Percentiles rank a stretch among this genome's conserved stretches.
Evolutionary conservation across 2,888 invertebrate species (phyloP).

Genomic region (Ditula angustiorana): DNA sequence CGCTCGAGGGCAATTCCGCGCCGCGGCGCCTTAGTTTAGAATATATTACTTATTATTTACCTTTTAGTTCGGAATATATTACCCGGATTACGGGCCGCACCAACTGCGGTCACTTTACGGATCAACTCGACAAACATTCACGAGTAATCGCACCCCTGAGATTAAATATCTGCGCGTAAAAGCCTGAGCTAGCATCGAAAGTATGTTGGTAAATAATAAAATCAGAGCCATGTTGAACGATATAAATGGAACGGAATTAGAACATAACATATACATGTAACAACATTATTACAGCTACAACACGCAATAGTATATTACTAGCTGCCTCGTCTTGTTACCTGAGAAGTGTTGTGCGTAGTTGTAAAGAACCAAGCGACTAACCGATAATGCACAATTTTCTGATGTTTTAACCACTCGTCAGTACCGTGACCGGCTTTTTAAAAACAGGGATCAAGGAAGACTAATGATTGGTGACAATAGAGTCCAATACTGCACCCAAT

Average conservation of each 20-base stretch:
- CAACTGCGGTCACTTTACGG: conserved; percentile 69
- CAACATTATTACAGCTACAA: too few species aligned
- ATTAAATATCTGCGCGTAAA: conserved; percentile 42
- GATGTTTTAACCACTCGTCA: too few species aligned
- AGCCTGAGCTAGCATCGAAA: not conserved
- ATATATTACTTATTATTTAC: conserved; percentile 72
- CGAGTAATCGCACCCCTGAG: conserved; percentile 62
- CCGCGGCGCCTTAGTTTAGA: conserved; percentile 76
- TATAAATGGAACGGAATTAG: not conserved
- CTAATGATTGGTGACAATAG: too few species aligned
- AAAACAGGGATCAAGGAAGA: too few species aligned
- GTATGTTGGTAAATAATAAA: not conserved
- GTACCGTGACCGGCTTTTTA: too few species aligned
- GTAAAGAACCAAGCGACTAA: too few species aligned
- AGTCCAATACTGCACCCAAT: too few species aligned
- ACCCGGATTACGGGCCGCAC: conserved; percentile 67
- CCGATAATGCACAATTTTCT: too few species aligned
- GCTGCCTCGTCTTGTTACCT: too few species aligned
- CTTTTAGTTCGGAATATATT: conserved; percentile 84
- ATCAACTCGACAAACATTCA: conserved; percentile 71
- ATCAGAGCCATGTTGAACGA: not conserved
- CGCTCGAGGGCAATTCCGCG: conserved; percentile 38
- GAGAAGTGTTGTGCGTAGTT: too few species aligned
- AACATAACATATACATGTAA: too few species aligned
- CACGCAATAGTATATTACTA: too few species aligned